These are phyloP conservation scores for Phalanger gymnotis DNA, from an alignment of 2,797 vertebrate genomes.

Conservation along the genomic window DNA sequence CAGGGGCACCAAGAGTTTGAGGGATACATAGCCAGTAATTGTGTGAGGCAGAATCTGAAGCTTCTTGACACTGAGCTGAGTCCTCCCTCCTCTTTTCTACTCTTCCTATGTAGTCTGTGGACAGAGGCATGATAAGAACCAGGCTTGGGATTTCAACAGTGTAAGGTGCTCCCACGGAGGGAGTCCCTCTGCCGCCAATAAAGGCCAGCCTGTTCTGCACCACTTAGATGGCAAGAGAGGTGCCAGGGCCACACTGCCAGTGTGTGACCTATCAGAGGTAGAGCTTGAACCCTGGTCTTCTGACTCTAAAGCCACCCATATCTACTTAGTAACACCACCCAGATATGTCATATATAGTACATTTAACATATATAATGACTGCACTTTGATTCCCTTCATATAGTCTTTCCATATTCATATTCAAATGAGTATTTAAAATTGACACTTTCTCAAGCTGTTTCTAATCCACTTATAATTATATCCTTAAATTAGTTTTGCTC, in stretches of 20 bases:
- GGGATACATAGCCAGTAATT: background rate
- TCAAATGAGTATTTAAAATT: slow-evolving; percentile 55
- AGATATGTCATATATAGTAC: background rate
- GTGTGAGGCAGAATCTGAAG: background rate
- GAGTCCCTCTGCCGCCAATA: background rate
- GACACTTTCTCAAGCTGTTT: slow-evolving; percentile 42
- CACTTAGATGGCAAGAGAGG: background rate
- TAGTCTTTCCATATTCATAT: background rate
- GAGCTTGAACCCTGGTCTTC: background rate
- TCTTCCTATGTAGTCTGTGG: background rate
- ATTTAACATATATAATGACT: background rate
- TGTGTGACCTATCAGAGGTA: background rate
- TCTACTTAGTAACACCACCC: background rate
- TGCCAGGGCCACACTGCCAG: background rate
- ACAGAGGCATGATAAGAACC: background rate
- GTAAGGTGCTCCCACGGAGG: background rate
- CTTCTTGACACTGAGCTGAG: background rate
- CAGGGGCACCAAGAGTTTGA: background rate
- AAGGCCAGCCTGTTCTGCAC: background rate
- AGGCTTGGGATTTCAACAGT: background rate
- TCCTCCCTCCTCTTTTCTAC: background rate
- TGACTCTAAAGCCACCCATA: background rate
- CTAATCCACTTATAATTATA: background rate
- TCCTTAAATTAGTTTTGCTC: slow-evolving; percentile 52
- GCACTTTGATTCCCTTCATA: slow-evolving; percentile 23